Conservation (phyloP, 2,797 vertebrate genomes). For the Gallinago stenura region DNA sequence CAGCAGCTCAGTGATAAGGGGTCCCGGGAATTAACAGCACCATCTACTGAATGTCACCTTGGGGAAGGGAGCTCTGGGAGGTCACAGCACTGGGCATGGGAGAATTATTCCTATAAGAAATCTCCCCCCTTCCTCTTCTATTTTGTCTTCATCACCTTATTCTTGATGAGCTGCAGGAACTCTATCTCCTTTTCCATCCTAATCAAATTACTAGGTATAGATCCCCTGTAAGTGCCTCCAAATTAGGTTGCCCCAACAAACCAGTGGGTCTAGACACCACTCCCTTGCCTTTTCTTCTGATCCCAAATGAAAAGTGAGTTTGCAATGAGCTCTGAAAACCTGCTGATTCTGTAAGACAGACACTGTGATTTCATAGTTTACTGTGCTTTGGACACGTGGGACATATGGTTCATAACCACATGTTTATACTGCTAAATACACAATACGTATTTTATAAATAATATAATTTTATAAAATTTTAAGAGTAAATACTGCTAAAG, state of each 20-base stretch:
- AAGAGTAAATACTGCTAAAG: neutral
- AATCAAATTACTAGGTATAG: neutral
- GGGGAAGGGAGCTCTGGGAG: neutral
- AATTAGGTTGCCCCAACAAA: neutral
- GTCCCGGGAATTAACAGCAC: neutral
- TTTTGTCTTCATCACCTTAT: neutral
- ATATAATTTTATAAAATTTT: neutral
- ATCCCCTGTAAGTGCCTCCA: neutral
- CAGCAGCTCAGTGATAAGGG: neutral
- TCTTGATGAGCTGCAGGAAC: neutral
- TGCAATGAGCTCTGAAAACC: neutral
- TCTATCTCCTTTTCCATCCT: neutral
- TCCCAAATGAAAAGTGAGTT: neutral
- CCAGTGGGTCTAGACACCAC: neutral
- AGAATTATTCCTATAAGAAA: neutral
- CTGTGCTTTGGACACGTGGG: neutral
- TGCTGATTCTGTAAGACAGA: neutral
- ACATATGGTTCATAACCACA: neutral
- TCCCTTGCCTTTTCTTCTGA: neutral
- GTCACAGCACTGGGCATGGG: neutral
- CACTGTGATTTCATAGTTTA: neutral
- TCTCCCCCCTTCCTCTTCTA: neutral
- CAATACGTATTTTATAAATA: neutral
- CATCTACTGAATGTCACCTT: neutral
- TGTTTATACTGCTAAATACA: neutral